Percentiles rank a stretch among this genome's conserved stretches.
Conservation (phyloP, 2,888 invertebrate species). For the Cosmia pyralina region DNA sequence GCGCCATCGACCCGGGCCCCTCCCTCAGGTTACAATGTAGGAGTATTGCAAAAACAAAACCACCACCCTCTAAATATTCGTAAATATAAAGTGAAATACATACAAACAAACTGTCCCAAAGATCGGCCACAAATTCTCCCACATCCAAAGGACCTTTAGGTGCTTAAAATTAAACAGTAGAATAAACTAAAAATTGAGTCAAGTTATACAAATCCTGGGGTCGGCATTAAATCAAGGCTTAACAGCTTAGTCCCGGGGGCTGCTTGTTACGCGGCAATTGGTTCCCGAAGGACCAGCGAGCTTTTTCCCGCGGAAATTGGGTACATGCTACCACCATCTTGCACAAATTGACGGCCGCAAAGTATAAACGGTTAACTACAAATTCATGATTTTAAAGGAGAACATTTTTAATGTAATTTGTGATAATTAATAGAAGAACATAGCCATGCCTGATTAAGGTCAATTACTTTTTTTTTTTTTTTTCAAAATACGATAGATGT, state of each 20-base stretch:
- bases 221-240: slow-evolving; percentile 64
- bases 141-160: slow-evolving; percentile 8
- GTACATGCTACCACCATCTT: slow-evolving; percentile 31
- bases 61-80: slow-evolving; percentile 12
- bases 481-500: too few relatives aligned
- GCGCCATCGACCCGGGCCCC: too few relatives aligned
- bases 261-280: slow-evolving; percentile 66
- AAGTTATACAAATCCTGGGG: slow-evolving; percentile 58
- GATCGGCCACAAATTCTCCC: slow-evolving; percentile 4
- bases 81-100: slow-evolving; percentile 5
- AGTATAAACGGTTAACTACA: too few relatives aligned
- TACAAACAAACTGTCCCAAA: neutral
- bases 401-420: too few relatives aligned
- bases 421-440: too few relatives aligned
- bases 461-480: too few relatives aligned
- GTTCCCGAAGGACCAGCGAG: slow-evolving; percentile 44
- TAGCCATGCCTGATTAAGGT: too few relatives aligned
- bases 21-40: too few relatives aligned
- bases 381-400: too few relatives aligned
- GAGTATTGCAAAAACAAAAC: too few relatives aligned
- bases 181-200: slow-evolving; percentile 53
- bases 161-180: slow-evolving; percentile 43
- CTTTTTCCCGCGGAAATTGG: slow-evolving; percentile 53
- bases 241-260: slow-evolving; percentile 59
- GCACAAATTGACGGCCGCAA: neutral